These are phyloP conservation scores for Astropecten irregularis DNA, from an alignment of 53 echinoderm and acorn worm species.

Conservation along the genomic window DNA sequence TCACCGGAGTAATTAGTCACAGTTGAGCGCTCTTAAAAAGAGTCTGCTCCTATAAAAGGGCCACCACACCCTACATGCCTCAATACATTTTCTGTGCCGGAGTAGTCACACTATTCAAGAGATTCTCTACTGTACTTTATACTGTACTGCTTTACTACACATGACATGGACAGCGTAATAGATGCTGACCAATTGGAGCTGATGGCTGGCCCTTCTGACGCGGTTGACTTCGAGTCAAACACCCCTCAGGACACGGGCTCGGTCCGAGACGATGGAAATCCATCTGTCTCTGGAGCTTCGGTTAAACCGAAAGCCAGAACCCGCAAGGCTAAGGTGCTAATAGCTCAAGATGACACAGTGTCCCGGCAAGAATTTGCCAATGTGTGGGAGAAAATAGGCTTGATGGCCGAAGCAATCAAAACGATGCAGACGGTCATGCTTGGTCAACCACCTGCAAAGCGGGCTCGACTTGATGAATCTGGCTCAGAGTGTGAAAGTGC, in stretches of 20 bases:
- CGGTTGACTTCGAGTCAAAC: background rate
- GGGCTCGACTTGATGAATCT: background rate
- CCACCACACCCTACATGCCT: too few species aligned
- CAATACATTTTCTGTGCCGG: too few species aligned
- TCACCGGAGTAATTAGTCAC: too few species aligned
- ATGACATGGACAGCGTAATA: background rate
- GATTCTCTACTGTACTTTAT: too few species aligned
- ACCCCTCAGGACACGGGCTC: background rate
- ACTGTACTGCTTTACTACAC: background rate
- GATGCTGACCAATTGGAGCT: background rate
- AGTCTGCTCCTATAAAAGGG: too few species aligned
- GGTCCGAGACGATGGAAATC: background rate
- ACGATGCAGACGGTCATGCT: background rate
- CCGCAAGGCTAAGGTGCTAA: background rate
- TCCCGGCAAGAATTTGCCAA: slow-evolving; percentile 16
- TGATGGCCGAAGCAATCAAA: background rate
- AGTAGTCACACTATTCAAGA: too few species aligned
- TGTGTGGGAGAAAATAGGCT: background rate
- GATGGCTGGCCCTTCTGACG: background rate
- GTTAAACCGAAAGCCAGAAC: too few species aligned
- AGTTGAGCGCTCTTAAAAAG: too few species aligned
- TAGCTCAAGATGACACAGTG: background rate
- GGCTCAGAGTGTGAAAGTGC: background rate
- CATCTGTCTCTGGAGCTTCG: background rate
- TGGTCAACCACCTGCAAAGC: background rate